Base-by-base conservation (phyloP, 2,888 invertebrate genomes). In the Heliconius hortense region DNA sequence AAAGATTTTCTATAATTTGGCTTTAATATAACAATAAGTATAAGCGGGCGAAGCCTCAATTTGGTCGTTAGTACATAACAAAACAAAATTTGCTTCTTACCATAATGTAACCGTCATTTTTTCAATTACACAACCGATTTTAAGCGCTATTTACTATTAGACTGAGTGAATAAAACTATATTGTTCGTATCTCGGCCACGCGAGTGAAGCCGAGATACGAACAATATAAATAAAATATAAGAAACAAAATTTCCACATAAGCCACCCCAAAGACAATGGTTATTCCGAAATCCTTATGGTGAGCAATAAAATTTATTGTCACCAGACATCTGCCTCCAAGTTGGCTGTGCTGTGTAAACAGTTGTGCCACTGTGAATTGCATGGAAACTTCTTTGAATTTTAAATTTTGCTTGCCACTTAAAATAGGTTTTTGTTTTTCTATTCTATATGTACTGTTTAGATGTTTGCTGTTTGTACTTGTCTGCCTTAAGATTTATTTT, bases 231-330 rank as follows among this genome's bases (percentile, higher is more conserved):
- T 39, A 66, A 66, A 66, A 66, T 43, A 66, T 66, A 66, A 24
- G 5, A 5, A 66, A 24, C 24, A 1, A 66, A n/a, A 66, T 66
- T 24, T 66, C 24, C 15, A 24, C 15, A 39, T 43, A 35, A 69
- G 69, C 56, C n/a, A 69, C 35, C 53, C 69, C 21, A 69, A 69
- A 69, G 35, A 69, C 69, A 56, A 69, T 69, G n/a, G 88, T 88
- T 89, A 90, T 89, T 90, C 88, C 88, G 87, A 90, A 90, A 92
- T 90, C 89, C 88, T 89, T 87, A 89, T 85, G 90, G 89, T 88
- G 87, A 88, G 88, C 90, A 90, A 92, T 93, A 92, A 92, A 94
- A 93, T 94, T 93, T 94, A 93, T 93, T 92, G 92, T 93, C 93
- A 90, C 92, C 89, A 89, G 84, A 90, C 93, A 94, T 93, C 93